Base-by-base conservation (phyloP, 2,888 invertebrate species). In the Cyclophora albipunctata region DNA sequence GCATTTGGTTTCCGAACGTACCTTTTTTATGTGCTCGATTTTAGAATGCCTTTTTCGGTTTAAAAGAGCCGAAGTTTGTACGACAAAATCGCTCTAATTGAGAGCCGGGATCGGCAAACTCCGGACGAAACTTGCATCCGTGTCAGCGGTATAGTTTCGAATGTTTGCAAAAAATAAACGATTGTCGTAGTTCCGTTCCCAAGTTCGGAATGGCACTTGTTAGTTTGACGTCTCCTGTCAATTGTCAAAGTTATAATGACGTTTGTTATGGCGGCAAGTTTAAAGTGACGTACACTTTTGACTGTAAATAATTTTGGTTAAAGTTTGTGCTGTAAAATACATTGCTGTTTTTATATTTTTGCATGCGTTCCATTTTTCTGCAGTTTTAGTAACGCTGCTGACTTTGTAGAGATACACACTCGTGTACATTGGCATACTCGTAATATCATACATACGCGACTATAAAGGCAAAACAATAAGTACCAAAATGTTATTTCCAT, bases 1-100 rank as follows among this genome's bases (percentile, higher is more conserved):
- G 56, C 58, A 59, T 61, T 60, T 52, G 57, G 54, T 57, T 69
- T 52, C 57, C 55, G 64, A 56, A 44, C 50, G 59, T 37, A 37
- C 37, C 37, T 66, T 68, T 65, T 63, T 60, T 53, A 55, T 55
- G 59, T 52, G 55, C 59, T 57, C 56, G 49, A 63, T 57, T 64
- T 60, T 45, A 53, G 54, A 56, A 49, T 52, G 44, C 54, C 46
- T 55, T 56, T 56, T 60, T 56, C 49, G 49, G 50, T 61, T 60
- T 61, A 55, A 53, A 58, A 57, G 57, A 53, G 37, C 54, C 34
- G 51, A 59, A 61, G 55, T 61, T 56, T 49, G 50, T 52, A 47
- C 53, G 47, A 55, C 55, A 53, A 51, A 60, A 58, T 57, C 44
- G 52, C 44, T 51, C 57, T 61, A 59, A 59, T 59, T 58, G 53